Evolutionary conservation across 2,113 vertebrate species (phyloP).

Genomic region (Scomber scombrus): DNA sequence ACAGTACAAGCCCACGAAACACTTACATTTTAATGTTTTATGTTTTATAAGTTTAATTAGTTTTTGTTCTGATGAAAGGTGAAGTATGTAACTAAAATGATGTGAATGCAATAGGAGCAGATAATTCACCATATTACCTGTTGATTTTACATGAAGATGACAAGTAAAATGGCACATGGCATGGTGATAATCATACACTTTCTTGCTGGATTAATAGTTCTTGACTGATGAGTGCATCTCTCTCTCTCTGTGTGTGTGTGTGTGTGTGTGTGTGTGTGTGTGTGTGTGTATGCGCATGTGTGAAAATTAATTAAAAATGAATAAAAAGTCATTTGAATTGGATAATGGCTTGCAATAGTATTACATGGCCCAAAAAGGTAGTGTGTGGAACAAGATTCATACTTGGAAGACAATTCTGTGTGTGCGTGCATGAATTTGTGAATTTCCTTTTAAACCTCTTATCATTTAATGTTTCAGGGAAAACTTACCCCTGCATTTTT

Average conservation of each 20-base stretch:
- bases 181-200: slow-evolving; percentile 24
- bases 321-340: slow-evolving; percentile 42
- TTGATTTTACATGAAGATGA: slow-evolving; percentile 40
- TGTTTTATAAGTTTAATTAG: too few species aligned
- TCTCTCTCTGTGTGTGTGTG: too few species aligned
- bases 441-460: slow-evolving; percentile 54
- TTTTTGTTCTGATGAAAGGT: background rate
- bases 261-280: background rate
- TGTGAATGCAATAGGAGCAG: slow-evolving; percentile 6
- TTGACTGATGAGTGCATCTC: slow-evolving; percentile 42
- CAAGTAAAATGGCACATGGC: slow-evolving; percentile 43
- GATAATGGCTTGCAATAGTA: slow-evolving; percentile 33
- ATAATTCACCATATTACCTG: slow-evolving; percentile 18
- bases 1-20: background rate
- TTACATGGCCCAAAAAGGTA: slow-evolving; percentile 27
- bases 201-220: slow-evolving; percentile 47
- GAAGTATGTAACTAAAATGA: background rate
- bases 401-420: slow-evolving; percentile 6
- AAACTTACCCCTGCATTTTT: slow-evolving; percentile 42
- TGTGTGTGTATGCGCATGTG: background rate
- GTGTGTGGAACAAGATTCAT: slow-evolving; percentile 38
- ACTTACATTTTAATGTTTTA: background rate
- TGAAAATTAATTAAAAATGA: background rate
- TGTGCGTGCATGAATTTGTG: slow-evolving; percentile 1
- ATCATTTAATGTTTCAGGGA: slow-evolving; percentile 62